Evolutionary conservation across 2,797 vertebrate species (phyloP).

Genomic region (Xerus rutilus): DNA sequence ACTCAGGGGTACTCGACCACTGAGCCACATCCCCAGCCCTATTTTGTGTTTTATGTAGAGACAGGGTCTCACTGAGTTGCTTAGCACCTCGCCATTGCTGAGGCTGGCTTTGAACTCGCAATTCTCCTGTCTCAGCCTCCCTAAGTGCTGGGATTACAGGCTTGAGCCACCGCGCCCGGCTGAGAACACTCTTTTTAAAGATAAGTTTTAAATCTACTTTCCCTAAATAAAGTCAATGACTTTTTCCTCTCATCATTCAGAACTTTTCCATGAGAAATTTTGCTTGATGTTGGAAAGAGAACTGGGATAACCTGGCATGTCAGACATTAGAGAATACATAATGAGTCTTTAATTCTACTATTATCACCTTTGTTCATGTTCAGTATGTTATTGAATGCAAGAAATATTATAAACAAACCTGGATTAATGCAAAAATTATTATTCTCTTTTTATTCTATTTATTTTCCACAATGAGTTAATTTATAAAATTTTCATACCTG

Average conservation of each 20-base stretch:
- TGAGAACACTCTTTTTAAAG: neutral
- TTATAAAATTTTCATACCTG: neutral
- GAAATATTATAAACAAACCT: neutral
- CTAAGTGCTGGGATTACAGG: too few species aligned
- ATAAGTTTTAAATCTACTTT: neutral
- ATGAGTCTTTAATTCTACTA: neutral
- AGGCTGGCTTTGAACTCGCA: too few species aligned
- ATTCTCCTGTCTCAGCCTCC: too few species aligned
- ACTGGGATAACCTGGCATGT: neutral
- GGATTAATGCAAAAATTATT: neutral
- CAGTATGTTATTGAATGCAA: neutral
- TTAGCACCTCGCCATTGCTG: too few species aligned
- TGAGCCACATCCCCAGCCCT: too few species aligned
- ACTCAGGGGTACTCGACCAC: too few species aligned
- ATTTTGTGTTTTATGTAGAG: too few species aligned
- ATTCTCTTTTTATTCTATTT: conserved; percentile 1
- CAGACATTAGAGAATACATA: rapidly evolving
- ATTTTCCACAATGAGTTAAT: neutral
- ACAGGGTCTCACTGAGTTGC: too few species aligned
- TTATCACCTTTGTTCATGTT: neutral
- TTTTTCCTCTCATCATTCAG: neutral
- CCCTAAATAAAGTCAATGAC: neutral
- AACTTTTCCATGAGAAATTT: neutral
- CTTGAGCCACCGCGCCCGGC: too few species aligned
- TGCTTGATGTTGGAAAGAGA: neutral